Evolutionary conservation across 2,888 invertebrate genomes (phyloP).

Genomic region (Aspidiotus rigidus): DNA sequence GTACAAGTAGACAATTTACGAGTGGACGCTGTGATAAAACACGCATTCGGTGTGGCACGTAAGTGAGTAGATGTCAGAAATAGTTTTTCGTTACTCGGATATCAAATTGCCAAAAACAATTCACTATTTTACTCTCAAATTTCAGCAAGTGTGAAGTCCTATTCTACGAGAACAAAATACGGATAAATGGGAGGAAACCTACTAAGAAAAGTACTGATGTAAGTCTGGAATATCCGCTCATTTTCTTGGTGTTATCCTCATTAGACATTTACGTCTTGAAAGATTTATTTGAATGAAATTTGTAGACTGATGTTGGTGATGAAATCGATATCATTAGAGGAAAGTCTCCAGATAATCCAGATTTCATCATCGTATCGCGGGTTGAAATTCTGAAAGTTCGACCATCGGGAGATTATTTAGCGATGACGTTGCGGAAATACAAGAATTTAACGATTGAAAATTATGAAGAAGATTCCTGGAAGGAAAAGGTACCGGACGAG

Average conservation of each 20-base stretch:
- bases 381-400: conserved; percentile 55
- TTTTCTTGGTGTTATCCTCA: background rate
- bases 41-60: conserved; percentile 59
- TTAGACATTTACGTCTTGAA: conserved; percentile 14
- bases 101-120: too few species aligned
- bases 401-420: conserved; percentile 48
- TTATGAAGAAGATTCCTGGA: conserved; percentile 45
- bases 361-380: conserved; percentile 59
- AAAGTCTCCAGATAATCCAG: conserved; percentile 55
- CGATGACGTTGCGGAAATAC: conserved; percentile 47
- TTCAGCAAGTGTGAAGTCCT: conserved; percentile 65
- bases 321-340: conserved; percentile 69
- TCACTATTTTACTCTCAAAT: background rate
- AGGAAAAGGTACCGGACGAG: conserved; percentile 6
- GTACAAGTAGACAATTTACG: conserved; percentile 57
- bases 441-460: conserved; percentile 65
- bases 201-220: conserved; percentile 64
- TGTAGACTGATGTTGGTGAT: conserved; percentile 57
- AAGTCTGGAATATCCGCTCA: conserved; percentile 40
- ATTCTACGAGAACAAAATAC: conserved; percentile 71
- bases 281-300: too few species aligned
- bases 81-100: background rate
- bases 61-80: conserved; percentile 49
- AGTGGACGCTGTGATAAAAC: conserved; percentile 60
- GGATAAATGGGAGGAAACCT: conserved; percentile 67